Conservation (phyloP, 2,888 invertebrate species). For the Gryllus longicercus region DNA sequence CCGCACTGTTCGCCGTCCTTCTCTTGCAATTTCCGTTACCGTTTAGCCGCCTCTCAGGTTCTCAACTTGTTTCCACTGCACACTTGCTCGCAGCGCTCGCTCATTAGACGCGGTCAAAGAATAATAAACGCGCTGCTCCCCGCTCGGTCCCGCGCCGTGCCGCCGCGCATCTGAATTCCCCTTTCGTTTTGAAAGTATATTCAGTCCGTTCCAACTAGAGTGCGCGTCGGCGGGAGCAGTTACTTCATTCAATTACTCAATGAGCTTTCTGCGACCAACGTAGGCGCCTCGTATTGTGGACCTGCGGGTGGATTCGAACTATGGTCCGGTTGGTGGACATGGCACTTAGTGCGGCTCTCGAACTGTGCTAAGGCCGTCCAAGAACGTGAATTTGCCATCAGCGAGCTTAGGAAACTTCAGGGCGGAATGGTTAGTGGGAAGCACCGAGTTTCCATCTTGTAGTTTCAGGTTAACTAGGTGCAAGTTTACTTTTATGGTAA, state of each 20-base stretch:
- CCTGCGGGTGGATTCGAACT: not conserved
- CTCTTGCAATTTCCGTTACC: constrained; percentile 9
- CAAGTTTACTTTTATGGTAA: no score
- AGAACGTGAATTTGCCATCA: no score
- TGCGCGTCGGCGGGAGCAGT: not conserved
- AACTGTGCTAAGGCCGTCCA: no score
- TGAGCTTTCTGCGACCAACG: not conserved
- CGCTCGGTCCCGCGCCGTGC: not conserved
- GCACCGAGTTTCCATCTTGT: no score
- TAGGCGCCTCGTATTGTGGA: not conserved
- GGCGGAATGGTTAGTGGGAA: no score
- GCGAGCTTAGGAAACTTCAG: no score
- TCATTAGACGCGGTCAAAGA: constrained; percentile 7
- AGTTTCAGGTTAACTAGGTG: no score
- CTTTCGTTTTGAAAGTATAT: constrained; percentile 7
- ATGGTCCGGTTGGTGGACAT: no score
- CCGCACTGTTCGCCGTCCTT: not conserved
- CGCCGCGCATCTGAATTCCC: constrained; percentile 2
- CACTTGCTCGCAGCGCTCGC: constrained; percentile 17
- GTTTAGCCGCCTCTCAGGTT: constrained; percentile 17
- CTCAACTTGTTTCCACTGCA: constrained; percentile 1
- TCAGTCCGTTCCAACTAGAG: not conserved
- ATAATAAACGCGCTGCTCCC: not conserved
- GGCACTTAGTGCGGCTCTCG: no score
- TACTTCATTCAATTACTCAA: constrained; percentile 17